Base-by-base conservation (phyloP, 2,797 vertebrate genomes). In the Pseudochromis fuscus region DNA sequence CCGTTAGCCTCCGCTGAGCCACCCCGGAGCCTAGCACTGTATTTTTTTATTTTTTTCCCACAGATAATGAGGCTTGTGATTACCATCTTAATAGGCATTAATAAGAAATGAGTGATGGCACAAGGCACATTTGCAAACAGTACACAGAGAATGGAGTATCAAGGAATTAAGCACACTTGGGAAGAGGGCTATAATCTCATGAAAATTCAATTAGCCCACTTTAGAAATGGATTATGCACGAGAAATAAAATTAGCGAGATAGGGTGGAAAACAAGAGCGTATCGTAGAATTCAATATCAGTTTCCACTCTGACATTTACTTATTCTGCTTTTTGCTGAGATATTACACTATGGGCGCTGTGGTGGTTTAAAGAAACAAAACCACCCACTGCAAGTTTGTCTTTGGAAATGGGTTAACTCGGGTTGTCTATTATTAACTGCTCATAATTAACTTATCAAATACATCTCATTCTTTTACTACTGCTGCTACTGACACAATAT, bases 191-290 rank as follows among this genome's bases (percentile, higher is more conserved):
- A 30, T 83, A 83, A 88, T 90, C 81, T 88, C 81, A 85, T 89
- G 74, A 85, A 89, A 85, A 88, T 92, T 89, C 75, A 90, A 77
- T 86, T 86, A 84, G 66, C 75, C 79, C 21, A 72, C 67, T 87
- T 87, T 58, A 65, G 69, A 81, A 79, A 81, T 65, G 57, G 81
- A 88, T 89, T 88, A 81, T 74, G 72, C 67, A 42, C 31, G n/a
- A 79, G 84, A 81, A 81, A 86, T 67, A 71, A 81, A 82, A 82
- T 81, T 40, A 75, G 60, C 40, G 38, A 42, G 44, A 82, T 51
- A 7, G 51, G 40, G 5, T 30, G 49, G 31, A 57, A 85, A 88
- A 74, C 59, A 77, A 65, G 49, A 69, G 38, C 44, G 18, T 7
- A 21, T 62, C 19, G 24, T 52, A n/a, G 40, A 75, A 84, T 63